Percentiles rank a stretch among this genome's conserved stretches.
phyloP scores from a whole-genome alignment of 2,113 vertebrate species.

The Motacilla tschutschensis region DNA sequence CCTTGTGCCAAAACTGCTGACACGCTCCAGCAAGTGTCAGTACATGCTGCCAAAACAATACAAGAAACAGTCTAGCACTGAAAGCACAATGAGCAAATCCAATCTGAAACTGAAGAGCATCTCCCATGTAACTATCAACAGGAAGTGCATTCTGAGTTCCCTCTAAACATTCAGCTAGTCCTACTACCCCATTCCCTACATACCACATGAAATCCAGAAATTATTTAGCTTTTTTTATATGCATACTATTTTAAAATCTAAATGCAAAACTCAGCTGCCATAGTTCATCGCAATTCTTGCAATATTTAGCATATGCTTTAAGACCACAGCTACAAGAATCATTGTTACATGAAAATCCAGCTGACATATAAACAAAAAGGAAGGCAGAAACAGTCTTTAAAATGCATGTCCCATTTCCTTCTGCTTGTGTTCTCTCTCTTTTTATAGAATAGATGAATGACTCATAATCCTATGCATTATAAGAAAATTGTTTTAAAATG shows the following conservation, averaged over 20 bases:
- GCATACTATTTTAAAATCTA: neutral
- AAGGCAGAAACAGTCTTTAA: conserved; percentile 14
- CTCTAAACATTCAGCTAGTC: neutral
- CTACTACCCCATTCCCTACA: neutral
- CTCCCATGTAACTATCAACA: neutral
- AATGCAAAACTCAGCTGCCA: conserved; percentile 8
- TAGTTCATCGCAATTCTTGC: neutral
- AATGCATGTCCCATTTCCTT: conserved; percentile 42
- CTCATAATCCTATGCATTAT: conserved; percentile 13
- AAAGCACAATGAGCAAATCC: neutral
- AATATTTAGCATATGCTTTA: conserved; percentile 41
- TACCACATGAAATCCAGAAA: neutral
- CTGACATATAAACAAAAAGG: conserved; percentile 31
- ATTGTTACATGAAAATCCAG: conserved; percentile 10
- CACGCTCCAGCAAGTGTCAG: neutral
- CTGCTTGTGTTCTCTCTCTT: conserved; percentile 30
- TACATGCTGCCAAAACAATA: conserved; percentile 26
- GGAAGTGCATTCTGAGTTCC: neutral
- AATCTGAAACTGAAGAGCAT: neutral
- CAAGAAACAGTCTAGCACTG: neutral
- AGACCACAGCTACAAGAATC: conserved; percentile 1
- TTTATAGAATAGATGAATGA: conserved; percentile 39
- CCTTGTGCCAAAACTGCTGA: neutral
- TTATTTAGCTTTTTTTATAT: neutral
- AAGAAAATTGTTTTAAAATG: neutral